Evolutionary conservation across 2,888 invertebrate species (phyloP).

Genomic region (Syrista parreyssii): DNA sequence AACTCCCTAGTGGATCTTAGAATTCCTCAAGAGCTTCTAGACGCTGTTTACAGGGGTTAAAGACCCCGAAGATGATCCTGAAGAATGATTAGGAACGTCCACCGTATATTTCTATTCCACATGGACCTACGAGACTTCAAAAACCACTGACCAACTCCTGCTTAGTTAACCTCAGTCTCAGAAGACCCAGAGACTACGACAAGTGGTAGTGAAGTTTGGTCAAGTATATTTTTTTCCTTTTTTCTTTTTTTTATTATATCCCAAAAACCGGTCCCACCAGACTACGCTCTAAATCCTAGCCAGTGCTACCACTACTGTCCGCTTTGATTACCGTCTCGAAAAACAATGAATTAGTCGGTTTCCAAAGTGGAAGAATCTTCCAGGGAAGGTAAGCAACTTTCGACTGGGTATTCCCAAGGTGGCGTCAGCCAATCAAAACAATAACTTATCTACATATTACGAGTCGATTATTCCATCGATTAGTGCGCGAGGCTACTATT

Average conservation of each 20-base stretch:
- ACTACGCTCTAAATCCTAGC: background rate
- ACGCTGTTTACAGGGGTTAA: background rate
- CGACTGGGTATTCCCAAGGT: slow-evolving; percentile 46
- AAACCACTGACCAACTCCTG: background rate
- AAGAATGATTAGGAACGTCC: background rate
- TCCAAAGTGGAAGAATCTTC: slow-evolving; percentile 5
- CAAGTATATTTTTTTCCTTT: background rate
- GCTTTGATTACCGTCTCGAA: background rate
- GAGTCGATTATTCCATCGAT: background rate
- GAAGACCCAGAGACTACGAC: background rate
- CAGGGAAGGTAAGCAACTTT: slow-evolving; percentile 48
- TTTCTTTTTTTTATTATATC: background rate
- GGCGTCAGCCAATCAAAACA: slow-evolving; percentile 26
- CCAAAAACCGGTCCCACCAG: background rate
- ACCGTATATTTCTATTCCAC: background rate
- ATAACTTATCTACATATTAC: background rate
- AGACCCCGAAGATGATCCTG: background rate
- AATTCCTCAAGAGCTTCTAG: slow-evolving; percentile 1
- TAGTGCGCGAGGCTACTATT: background rate
- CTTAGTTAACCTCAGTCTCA: background rate
- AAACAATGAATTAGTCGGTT: slow-evolving; percentile 5
- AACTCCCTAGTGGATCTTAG: background rate
- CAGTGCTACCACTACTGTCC: background rate
- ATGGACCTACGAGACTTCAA: background rate
- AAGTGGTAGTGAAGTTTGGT: background rate